Evolutionary conservation across 2,113 vertebrate species (phyloP), one percentile per base, ranked within the genome.

Genomic region (Hydrolagus affinis): DNA sequence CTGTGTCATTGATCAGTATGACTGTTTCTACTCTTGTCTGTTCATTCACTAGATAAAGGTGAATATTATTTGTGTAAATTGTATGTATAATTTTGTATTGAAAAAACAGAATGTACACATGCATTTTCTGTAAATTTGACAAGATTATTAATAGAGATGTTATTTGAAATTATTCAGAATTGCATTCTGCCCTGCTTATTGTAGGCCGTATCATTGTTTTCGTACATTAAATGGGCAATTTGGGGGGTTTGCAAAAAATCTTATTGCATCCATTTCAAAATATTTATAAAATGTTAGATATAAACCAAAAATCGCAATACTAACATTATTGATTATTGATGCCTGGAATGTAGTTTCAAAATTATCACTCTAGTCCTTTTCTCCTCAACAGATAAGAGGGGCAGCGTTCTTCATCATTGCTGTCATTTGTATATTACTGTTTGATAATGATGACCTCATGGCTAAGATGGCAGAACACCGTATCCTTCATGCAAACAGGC

Each of bases 371-470:
- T 68, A 66, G 66, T 68, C 44, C 30, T 83, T 86, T 23, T 87
- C 85, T 83, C 19, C 56, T 89, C 89, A 88, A 25, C 90, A 99
- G 97, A 98, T 96, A 66, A 95, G 97, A 91, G 97, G 97, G n/a
- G 95, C 96, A 86, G 97, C 93, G 14, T 94, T 99, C 89, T 99
- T 99, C 92, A 96, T 99, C 90, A 95, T 98, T 87, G 97, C 96
- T 88, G 95, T 99, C 57, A 94, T 99, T 88, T 99, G 97, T 89
- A 93, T 99, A 44, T 91, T 99, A 0, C 95, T 99, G 88, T 99
- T 99, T 59, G 97, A 99, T 91, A 99, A 99, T 86, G 97, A 99
- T 71, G 97, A 99, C 87, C 97, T 99, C 86, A 98, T 99, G 97
- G 96, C 97, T 74, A 99, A 99, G 91, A 97, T 99, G 94, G 96